A percentile compares a stretch with the other conserved stretches of the same genome.
Evolutionary conservation across 2,797 vertebrate genomes (phyloP).

Genomic region (Botia almorhae): DNA sequence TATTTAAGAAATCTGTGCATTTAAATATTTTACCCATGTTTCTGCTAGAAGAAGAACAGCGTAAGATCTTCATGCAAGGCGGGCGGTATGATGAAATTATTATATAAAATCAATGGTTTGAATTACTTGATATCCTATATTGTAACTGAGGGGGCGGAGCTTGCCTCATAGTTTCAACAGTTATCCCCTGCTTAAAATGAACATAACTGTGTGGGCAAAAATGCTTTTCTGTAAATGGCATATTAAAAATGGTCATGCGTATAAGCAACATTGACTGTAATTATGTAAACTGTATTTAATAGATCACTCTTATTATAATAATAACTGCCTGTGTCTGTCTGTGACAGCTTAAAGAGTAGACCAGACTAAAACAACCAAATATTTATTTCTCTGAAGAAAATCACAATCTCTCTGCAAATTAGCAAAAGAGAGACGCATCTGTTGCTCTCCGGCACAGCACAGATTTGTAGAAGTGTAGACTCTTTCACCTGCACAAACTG

Average conservation of each 20-base stretch:
- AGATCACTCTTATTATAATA: background rate
- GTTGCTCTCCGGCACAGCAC: background rate
- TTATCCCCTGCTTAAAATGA: background rate
- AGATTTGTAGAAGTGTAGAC: background rate
- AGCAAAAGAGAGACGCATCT: background rate
- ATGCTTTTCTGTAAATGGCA: background rate
- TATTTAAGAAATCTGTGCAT: slow-evolving; percentile 10
- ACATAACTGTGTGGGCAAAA: background rate
- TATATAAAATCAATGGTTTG: background rate
- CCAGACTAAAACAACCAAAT: background rate
- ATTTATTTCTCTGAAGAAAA: background rate
- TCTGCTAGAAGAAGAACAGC: background rate
- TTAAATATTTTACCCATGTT: slow-evolving; percentile 12
- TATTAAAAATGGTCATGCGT: background rate
- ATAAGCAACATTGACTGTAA: background rate
- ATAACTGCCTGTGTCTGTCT: background rate
- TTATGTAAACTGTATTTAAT: background rate
- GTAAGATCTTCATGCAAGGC: background rate
- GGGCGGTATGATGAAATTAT: background rate
- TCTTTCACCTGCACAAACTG: slow-evolving; percentile 48
- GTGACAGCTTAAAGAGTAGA: too few species aligned
- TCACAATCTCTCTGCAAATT: background rate
- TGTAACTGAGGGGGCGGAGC: background rate
- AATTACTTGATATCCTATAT: background rate
- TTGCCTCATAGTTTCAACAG: background rate